Evolutionary conservation across 1,140 invertebrate genomes (phyloP), one percentile per base, ranked within the genome.

Genomic region (Calosoma granatense): DNA sequence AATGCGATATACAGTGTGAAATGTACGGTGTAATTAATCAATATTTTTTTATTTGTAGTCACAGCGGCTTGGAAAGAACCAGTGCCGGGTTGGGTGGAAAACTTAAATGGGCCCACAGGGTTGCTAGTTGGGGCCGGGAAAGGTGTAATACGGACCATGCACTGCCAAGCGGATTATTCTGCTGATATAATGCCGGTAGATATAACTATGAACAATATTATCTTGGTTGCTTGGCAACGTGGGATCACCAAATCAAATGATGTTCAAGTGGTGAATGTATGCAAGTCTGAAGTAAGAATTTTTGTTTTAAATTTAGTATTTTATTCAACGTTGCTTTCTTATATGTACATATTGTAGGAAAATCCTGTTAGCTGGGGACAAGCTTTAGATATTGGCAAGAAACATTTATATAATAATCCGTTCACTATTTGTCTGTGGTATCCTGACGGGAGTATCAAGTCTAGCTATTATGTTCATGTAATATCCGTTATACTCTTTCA

Each of bases 41-140:
- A n/a, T n/a, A n/a, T n/a, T n/a, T n/a, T n/a, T n/a, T n/a, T 36
- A 36, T 36, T 59, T 15, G n/a, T 47, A 85, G 87, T 90, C 1
- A 76, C 76, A 1, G 81, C 84, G 1, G 76, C 83, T 1, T 81
- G 77, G 73, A 82, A 82, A 61, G 85, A 88, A 64, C 87, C 87
- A 0, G 67, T 81, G 20, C 78, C 81, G 1, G 91, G 94, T 17
- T 98, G 94, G 94, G 86, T 97, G 14, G 94, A 97, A 68, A 97
- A 94, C 62, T 77, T 92, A 53, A 97, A 96, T 70, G 94, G 94
- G 22, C 90, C 93, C 0, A 94, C 92, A 47, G 92, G 87, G 2
- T 64, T 90, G 1, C 73, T 90, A 61, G 78, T 87, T 22, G 87
- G 81, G 0, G 85, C 82, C 57, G 89, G 89, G 51, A 92, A 92